Base-by-base conservation (phyloP, 2,797 vertebrate species). In the Tolypeutes matacus region DNA sequence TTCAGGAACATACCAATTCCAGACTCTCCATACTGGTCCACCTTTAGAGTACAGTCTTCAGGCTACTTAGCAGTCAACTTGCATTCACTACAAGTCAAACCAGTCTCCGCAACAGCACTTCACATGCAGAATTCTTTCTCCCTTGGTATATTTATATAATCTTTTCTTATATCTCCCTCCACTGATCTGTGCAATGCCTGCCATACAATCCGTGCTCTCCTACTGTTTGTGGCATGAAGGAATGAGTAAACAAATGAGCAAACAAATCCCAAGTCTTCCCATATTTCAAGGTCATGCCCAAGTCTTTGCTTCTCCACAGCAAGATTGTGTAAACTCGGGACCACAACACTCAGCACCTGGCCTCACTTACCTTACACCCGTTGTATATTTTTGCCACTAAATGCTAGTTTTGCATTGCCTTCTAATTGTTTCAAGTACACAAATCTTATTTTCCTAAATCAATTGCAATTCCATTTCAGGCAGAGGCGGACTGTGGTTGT, bases 391-490 rank as follows among this genome's bases (percentile, higher is more conserved):
- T 49, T 67, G 36, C 65, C 60, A 60, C 89, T 85, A 84, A 56
- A 85, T 29, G 39, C 51, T 34, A 65, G 34, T 53, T 64, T 73
- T 84, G n/a, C 18, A 25, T 53, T 25, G 29, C 73, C 80, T 86
- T 81, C 76, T 60, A 15, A 6, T 58, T 91, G 82, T 89, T 91
- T 75, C 21, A 34, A 78, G 80, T 4, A 77, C 25, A 84, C 75
- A 77, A 29, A 89, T 89, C 87, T 91, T 81, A 60, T 42, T 89
- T 96, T 88, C 39, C 82, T 70, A 60, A 64, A 42, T 85, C 18
- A 15, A 21, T 15, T 49, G n/a, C 89, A 89, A 15, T 21, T 80
- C 65, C 83, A 76, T 75, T n/a, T 75, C 29, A 56, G 83, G 89
- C 64, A 76, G 29, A 87, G 51, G 51, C 25, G 8, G 3, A 72